Conservation (phyloP, 1,140 invertebrate species). For the Sinonovacula constricta region DNA sequence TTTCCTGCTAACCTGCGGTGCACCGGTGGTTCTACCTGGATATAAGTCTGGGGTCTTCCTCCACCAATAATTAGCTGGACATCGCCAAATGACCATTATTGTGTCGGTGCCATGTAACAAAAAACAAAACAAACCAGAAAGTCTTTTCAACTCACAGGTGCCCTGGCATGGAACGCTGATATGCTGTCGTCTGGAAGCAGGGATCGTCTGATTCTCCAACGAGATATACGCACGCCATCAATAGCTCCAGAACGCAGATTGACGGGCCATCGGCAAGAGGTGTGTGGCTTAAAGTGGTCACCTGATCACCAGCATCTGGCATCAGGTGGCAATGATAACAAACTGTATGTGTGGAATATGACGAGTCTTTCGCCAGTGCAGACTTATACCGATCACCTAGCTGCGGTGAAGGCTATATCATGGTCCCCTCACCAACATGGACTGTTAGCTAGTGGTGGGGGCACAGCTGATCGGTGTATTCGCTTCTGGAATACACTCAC, state of each 20-base stretch:
- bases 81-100: too few relatives aligned
- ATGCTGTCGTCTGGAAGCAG: constrained; percentile 97
- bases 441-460: constrained; percentile 96
- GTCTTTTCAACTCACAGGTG: constrained; percentile 83
- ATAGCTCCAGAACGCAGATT: constrained; percentile 81
- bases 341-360: constrained; percentile 98
- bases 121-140: too few relatives aligned
- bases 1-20: too few relatives aligned
- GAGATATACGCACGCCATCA: constrained; percentile 94
- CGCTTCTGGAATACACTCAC: constrained; percentile 99
- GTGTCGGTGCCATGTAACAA: too few relatives aligned
- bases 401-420: constrained; percentile 98
- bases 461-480: constrained; percentile 92
- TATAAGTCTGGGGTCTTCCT: too few relatives aligned
- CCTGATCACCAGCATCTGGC: constrained; percentile 99
- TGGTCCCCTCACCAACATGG: constrained; percentile 99
- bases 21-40: too few relatives aligned
- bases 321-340: constrained; percentile 99
- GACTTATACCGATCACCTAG: constrained; percentile 98
- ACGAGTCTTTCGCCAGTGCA: constrained; percentile 84
- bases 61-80: too few relatives aligned
- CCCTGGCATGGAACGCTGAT: constrained; percentile 99
- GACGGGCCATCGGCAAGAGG: constrained; percentile 97
- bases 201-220: constrained; percentile 95
- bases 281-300: constrained; percentile 99